Percentiles rank a stretch among this genome's conserved stretches.
Conservation (phyloP, 92 coral and sea anemone genomes). For the Porites evermanni region DNA sequence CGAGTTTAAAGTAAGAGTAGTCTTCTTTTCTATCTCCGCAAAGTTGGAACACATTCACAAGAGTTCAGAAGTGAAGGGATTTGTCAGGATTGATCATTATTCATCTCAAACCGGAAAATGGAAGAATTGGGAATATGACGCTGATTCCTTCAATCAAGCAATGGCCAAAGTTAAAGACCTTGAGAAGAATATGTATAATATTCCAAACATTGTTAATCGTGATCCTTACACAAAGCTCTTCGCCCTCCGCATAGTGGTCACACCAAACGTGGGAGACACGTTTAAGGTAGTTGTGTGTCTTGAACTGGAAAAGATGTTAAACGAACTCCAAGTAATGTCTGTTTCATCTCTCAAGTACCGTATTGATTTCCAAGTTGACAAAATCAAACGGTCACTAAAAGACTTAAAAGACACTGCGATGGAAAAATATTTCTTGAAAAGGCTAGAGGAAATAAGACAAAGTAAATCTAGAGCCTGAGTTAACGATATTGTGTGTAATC, state of each 20-base stretch:
- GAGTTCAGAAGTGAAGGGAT: neutral
- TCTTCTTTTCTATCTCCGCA: slow-evolving; percentile 24
- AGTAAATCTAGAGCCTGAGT: no score
- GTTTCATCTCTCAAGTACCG: neutral
- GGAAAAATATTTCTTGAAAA: no score
- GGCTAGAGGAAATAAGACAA: no score
- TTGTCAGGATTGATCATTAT: slow-evolving; percentile 25
- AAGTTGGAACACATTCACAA: slow-evolving; percentile 6
- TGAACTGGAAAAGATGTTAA: neutral
- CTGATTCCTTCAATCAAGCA: neutral
- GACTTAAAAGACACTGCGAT: neutral
- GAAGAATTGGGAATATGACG: neutral
- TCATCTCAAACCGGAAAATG: slow-evolving; percentile 2
- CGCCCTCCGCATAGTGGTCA: neutral
- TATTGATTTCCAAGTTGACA: neutral
- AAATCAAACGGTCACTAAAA: neutral
- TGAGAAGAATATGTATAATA: neutral
- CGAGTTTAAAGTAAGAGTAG: slow-evolving; percentile 1
- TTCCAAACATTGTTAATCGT: neutral
- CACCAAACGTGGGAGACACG: neutral
- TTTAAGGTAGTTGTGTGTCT: neutral
- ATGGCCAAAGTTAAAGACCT: neutral
- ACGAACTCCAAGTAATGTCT: neutral
- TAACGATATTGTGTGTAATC: no score
- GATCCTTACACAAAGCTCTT: neutral